Conservation (phyloP, 2,113 vertebrate species). For the Prietella phreatophila region DNA sequence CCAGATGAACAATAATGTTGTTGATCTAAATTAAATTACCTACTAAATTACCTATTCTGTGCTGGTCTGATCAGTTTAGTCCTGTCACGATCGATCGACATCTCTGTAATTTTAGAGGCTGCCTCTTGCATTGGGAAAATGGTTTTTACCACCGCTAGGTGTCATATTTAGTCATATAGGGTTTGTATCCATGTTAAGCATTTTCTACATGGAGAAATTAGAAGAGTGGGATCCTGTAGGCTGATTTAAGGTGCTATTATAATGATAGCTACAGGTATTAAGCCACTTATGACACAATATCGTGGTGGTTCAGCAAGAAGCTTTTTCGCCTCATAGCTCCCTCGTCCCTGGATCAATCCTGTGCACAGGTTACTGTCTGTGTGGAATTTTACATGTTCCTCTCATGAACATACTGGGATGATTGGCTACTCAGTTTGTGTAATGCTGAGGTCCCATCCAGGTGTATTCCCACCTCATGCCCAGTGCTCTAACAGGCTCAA, state of each 20-base stretch:
- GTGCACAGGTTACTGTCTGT: not conserved
- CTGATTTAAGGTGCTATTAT: not conserved
- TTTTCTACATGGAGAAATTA: not conserved
- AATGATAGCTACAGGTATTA: not conserved
- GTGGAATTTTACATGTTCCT: not conserved
- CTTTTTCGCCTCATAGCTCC: not conserved
- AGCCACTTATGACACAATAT: not conserved
- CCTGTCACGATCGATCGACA: not conserved
- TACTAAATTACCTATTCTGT: not conserved
- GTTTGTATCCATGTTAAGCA: not conserved
- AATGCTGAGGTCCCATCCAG: not conserved
- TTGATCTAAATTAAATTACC: not conserved
- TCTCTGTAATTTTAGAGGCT: not conserved
- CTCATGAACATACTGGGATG: not conserved
- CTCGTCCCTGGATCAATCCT: not conserved
- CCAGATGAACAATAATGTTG: not conserved
- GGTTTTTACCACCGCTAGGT: not conserved
- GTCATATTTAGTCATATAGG: not conserved
- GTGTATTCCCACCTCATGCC: not conserved
- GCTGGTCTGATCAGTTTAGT: not conserved
- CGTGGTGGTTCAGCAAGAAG: not conserved
- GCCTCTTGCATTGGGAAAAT: not conserved
- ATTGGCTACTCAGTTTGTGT: not conserved
- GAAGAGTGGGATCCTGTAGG: not conserved
- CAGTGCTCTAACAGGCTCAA: not conserved